These are phyloP conservation scores for Nymphicus hollandicus DNA, from an alignment of 2,113 vertebrate species.

Conservation along the genomic window DNA sequence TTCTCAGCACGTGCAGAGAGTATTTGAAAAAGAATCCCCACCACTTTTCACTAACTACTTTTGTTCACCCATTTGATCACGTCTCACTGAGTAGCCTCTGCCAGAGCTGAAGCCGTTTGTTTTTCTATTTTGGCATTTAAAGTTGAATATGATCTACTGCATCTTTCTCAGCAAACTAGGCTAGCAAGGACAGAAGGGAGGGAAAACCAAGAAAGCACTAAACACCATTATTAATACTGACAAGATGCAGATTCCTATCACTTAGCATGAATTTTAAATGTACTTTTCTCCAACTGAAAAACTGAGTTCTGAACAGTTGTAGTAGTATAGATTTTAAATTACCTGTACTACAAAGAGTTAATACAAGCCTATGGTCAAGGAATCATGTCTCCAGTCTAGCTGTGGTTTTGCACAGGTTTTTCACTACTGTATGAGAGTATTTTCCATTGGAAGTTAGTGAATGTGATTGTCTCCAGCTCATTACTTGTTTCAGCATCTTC, in stretches of 20 bases:
- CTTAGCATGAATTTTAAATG: fast-evolving
- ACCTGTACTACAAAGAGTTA: background rate
- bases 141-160: background rate
- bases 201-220: background rate
- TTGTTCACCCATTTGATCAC: background rate
- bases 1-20: background rate
- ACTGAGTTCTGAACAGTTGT: background rate
- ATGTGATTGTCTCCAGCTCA: background rate
- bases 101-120: background rate
- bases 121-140: background rate
- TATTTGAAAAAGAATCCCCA: background rate
- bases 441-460: background rate
- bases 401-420: background rate
- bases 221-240: background rate
- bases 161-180: background rate
- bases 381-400: background rate
- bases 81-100: background rate
- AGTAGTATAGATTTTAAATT: background rate
- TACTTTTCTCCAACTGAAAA: background rate
- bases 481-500: background rate
- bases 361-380: background rate
- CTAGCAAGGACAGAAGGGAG: background rate
- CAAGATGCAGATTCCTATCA: background rate
- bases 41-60: background rate
- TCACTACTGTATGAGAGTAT: background rate